These are phyloP conservation scores for Thelaira solivaga DNA, from an alignment of 2,888 invertebrate genomes.

Conservation along the genomic window DNA sequence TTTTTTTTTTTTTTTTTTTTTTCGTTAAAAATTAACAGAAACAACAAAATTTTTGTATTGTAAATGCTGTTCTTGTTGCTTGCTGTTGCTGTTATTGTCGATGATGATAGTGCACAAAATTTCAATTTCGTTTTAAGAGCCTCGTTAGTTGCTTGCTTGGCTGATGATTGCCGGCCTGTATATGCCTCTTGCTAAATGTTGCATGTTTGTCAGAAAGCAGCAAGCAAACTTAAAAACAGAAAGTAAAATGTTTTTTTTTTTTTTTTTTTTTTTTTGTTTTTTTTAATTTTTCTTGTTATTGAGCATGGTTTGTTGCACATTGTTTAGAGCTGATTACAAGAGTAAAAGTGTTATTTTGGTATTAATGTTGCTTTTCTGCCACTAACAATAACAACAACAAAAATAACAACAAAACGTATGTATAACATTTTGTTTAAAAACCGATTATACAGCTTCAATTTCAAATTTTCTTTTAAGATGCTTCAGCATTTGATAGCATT, in stretches of 20 bases:
- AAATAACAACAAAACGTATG: no score
- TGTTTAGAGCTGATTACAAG: constrained; percentile 51
- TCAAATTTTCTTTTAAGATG: constrained; percentile 18
- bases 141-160: constrained; percentile 28
- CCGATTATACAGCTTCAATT: constrained; percentile 37
- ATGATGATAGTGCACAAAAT: constrained; percentile 37
- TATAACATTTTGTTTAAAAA: no score
- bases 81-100: constrained; percentile 13
- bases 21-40: background rate
- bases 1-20: no score
- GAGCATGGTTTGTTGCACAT: constrained; percentile 53
- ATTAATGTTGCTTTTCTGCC: constrained; percentile 19
- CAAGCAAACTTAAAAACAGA: constrained; percentile 28
- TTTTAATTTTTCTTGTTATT: constrained; percentile 13
- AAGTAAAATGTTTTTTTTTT: constrained; percentile 24
- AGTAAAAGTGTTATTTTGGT: constrained; percentile 56
- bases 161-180: constrained; percentile 24
- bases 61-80: background rate
- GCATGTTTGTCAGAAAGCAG: constrained; percentile 53
- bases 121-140: constrained; percentile 49
- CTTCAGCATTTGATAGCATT: background rate
- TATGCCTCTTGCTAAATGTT: constrained; percentile 36
- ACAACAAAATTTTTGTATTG: background rate
- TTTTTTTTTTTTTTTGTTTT: no score
- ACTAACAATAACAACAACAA: constrained; percentile 28